Percentiles rank a stretch among this genome's conserved stretches.
phyloP scores from a whole-genome alignment of 2,113 vertebrate genomes.

The Rhinolophus ferrumequinum region DNA sequence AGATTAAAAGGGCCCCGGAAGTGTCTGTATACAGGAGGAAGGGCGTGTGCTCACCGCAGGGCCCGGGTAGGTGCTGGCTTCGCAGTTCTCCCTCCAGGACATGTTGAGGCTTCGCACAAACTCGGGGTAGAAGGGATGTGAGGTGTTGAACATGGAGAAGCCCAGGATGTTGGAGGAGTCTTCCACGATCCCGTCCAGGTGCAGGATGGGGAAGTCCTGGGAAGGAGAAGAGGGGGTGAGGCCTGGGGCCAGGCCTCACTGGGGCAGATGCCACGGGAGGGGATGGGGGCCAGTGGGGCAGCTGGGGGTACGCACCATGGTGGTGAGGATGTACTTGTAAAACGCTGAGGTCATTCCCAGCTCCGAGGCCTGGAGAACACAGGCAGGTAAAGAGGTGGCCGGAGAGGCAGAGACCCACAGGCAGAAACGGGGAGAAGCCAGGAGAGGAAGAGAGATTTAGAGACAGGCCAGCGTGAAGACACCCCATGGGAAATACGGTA shows the following conservation, averaged over 20 bases:
- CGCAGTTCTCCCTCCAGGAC: conserved; percentile 95
- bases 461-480: background rate
- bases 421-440: background rate
- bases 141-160: conserved; percentile 96
- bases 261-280: background rate
- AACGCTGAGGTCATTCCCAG: conserved; percentile 94
- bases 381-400: background rate
- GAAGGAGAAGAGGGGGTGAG: background rate
- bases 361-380: conserved; percentile 88
- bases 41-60: conserved; percentile 87
- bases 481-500: background rate
- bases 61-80: conserved; percentile 91
- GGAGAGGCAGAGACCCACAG: background rate
- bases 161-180: conserved; percentile 94
- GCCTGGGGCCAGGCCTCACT: rapidly evolving
- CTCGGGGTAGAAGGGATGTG: conserved; percentile 95
- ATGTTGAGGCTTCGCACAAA: conserved; percentile 96
- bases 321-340: conserved; percentile 97
- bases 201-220: conserved; percentile 94
- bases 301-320: conserved; percentile 89
- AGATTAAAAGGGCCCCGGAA: background rate
- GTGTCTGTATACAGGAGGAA: background rate
- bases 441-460: conserved; percentile 52
- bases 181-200: conserved; percentile 92
- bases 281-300: rapidly evolving